phyloP scores from a whole-genome alignment of 2,888 invertebrate genomes.

The Cerastoderma edule region DNA sequence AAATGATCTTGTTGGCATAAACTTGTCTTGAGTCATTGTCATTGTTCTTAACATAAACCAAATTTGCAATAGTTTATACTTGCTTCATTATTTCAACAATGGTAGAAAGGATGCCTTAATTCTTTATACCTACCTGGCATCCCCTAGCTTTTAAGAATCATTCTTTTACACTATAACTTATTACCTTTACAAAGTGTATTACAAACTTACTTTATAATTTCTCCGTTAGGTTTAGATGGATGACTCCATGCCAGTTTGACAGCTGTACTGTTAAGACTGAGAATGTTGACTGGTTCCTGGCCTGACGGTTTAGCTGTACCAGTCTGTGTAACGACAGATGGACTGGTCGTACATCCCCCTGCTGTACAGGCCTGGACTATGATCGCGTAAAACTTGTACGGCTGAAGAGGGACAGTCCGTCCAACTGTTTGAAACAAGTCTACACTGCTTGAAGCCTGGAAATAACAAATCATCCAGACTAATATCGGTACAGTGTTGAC shows the following conservation, averaged over 20 bases:
- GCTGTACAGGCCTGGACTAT: conserved; percentile 75
- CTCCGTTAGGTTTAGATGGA: conserved; percentile 74
- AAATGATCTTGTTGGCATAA: too few species aligned
- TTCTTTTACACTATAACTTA: too few species aligned
- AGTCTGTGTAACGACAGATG: conserved; percentile 63
- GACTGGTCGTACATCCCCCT: conserved; percentile 76
- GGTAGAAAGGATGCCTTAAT: too few species aligned
- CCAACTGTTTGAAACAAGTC: conserved; percentile 68
- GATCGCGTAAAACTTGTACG: conserved; percentile 72
- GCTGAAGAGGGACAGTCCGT: conserved; percentile 61
- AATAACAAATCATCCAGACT: conserved; percentile 10
- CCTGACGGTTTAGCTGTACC: conserved; percentile 72
- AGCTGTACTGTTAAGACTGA: conserved; percentile 65
- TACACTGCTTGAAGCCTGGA: conserved; percentile 64
- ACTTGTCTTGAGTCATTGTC: too few species aligned
- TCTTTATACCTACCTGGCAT: too few species aligned
- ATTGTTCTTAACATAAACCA: too few species aligned
- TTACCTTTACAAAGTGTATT: too few species aligned
- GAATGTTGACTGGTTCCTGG: conserved; percentile 65
- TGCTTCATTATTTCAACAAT: too few species aligned
- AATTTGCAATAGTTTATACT: too few species aligned
- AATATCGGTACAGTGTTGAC: too few species aligned
- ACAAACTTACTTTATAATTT: conserved; percentile 73
- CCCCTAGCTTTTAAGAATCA: too few species aligned
- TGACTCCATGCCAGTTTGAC: conserved; percentile 71